phyloP scores from a whole-genome alignment of 2,113 vertebrate species.

The Amblyopsis rosae region DNA sequence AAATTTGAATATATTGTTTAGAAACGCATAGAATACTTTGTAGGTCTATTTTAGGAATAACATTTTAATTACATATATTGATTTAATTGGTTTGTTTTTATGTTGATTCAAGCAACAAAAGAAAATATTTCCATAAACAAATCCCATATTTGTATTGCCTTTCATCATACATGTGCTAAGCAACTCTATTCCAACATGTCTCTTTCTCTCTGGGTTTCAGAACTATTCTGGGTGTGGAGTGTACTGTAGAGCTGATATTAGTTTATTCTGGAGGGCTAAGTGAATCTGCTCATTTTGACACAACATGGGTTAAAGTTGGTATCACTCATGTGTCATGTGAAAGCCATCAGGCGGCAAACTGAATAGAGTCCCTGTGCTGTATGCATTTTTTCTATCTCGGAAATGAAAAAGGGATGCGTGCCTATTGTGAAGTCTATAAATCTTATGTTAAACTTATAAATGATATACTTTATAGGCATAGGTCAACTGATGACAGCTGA shows the following conservation, averaged over 20 bases:
- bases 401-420: background rate
- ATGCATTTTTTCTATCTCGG: constrained; percentile 10
- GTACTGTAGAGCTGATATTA: constrained; percentile 32
- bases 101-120: background rate
- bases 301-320: constrained; percentile 28
- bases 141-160: background rate
- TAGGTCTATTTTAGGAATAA: too few species aligned
- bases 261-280: constrained; percentile 54
- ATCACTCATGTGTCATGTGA: constrained; percentile 68
- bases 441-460: constrained; percentile 30
- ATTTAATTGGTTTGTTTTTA: background rate
- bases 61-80: background rate
- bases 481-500: too few species aligned
- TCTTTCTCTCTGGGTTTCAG: constrained; percentile 2
- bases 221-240: constrained; percentile 23
- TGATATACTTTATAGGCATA: too few species aligned
- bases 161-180: background rate
- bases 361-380: constrained; percentile 53
- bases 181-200: background rate
- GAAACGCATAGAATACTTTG: too few species aligned
- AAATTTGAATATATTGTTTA: too few species aligned
- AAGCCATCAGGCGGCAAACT: constrained; percentile 61
- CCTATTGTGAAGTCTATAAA: background rate
- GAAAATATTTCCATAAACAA: background rate
- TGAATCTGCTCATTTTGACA: constrained; percentile 60